phyloP scores from a whole-genome alignment of 2,797 vertebrate species.

The Lagocephalus sceleratus region DNA sequence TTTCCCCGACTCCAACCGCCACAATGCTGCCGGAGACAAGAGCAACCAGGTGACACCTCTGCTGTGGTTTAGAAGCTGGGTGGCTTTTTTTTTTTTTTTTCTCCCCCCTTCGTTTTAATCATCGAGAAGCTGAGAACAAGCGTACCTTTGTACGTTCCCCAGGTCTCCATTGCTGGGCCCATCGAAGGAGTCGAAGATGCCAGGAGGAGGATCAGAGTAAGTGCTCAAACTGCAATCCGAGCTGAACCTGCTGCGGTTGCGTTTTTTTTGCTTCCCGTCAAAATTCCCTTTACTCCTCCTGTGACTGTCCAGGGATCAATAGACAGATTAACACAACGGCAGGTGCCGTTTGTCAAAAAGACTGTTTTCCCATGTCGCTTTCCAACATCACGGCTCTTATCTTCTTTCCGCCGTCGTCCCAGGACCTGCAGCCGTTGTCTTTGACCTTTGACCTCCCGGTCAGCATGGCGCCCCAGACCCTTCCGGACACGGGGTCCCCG shows the following conservation, averaged over 20 bases:
- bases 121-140: neutral
- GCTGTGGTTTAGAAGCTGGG: neutral
- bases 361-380: constrained; percentile 4
- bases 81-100: neutral
- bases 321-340: constrained; percentile 42
- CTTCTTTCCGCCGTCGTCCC: neutral
- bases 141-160: neutral
- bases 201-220: constrained; percentile 78
- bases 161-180: constrained; percentile 83
- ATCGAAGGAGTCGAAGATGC: constrained; percentile 78
- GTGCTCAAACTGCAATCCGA: constrained; percentile 35
- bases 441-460: constrained; percentile 80
- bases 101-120: no score
- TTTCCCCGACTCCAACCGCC: constrained; percentile 82
- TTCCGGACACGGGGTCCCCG: constrained; percentile 73
- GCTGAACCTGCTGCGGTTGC: constrained; percentile 13
- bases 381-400: neutral
- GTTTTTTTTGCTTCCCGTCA: constrained; percentile 42
- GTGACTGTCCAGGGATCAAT: constrained; percentile 42
- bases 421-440: constrained; percentile 80
- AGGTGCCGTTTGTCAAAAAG: constrained; percentile 39
- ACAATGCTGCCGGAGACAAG: constrained; percentile 75
- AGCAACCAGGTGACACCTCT: constrained; percentile 77
- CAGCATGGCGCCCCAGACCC: constrained; percentile 67
- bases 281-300: constrained; percentile 32